phyloP scores from a whole-genome alignment of 2,888 invertebrate species.

The Matsumyia berberina region DNA sequence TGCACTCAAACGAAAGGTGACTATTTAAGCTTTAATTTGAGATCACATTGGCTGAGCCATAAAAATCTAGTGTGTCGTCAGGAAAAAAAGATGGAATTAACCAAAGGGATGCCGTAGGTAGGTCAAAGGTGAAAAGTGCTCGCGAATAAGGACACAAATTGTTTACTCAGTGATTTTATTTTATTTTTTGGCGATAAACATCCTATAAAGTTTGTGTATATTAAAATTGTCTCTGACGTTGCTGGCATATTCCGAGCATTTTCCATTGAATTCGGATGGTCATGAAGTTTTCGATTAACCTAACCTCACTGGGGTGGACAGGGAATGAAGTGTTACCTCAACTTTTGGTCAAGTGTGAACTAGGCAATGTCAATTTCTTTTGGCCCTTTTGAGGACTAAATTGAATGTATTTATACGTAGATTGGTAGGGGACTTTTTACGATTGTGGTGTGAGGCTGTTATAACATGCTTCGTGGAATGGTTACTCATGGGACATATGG shows the following conservation, averaged over 20 bases:
- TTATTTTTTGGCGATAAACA: slow-evolving; percentile 39
- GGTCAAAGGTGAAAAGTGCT: slow-evolving; percentile 82
- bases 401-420: background rate
- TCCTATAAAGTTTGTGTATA: background rate
- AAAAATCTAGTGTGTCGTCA: slow-evolving; percentile 48
- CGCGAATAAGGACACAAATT: slow-evolving; percentile 70
- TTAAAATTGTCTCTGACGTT: slow-evolving; percentile 47
- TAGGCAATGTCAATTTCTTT: background rate
- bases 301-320: slow-evolving; percentile 73
- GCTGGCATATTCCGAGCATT: slow-evolving; percentile 37
- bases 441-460: background rate
- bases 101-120: slow-evolving; percentile 82
- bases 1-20: slow-evolving; percentile 72
- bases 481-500: slow-evolving; percentile 30
- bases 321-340: slow-evolving; percentile 47
- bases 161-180: slow-evolving; percentile 71
- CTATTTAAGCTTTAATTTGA: slow-evolving; percentile 64
- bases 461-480: background rate
- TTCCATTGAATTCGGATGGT: slow-evolving; percentile 42
- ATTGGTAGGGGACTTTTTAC: background rate
- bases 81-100: slow-evolving; percentile 65
- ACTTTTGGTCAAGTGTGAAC: slow-evolving; percentile 27
- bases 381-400: background rate
- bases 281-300: slow-evolving; percentile 59
- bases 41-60: slow-evolving; percentile 41